Percentiles rank a stretch among this genome's conserved stretches.
These are phyloP conservation scores for Gymnorhina tibicen DNA, from an alignment of 2,113 vertebrate genomes.

Conservation along the genomic window DNA sequence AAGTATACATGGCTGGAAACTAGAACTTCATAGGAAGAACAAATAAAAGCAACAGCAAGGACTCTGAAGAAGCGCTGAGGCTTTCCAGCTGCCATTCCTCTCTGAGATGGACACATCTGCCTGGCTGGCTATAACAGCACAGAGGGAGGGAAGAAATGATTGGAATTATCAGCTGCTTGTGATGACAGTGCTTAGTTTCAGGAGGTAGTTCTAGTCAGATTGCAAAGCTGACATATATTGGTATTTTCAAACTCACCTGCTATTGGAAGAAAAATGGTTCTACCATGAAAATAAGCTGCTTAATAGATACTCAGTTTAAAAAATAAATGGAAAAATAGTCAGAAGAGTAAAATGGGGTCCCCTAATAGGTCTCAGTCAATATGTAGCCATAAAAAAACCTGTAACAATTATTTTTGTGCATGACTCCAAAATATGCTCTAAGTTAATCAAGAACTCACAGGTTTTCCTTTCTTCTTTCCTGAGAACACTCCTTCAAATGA, in stretches of 20 bases:
- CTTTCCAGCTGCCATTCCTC: not conserved
- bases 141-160: not conserved
- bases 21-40: not conserved
- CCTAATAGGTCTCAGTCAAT: not conserved
- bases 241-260: not conserved
- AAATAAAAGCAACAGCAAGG: not conserved
- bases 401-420: not conserved
- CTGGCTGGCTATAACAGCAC: not conserved
- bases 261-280: not conserved
- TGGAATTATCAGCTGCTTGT: not conserved
- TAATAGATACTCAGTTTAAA: not conserved
- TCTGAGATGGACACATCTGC: not conserved
- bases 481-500: not conserved
- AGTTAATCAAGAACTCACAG: not conserved
- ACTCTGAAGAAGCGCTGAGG: not conserved
- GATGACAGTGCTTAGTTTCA: not conserved
- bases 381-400: not conserved
- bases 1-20: not conserved
- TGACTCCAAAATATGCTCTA: not conserved
- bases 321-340: not conserved
- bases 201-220: not conserved
- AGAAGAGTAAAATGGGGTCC: not conserved
- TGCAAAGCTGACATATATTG: not conserved
- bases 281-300: not conserved
- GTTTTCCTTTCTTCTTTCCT: not conserved